phyloP scores from a whole-genome alignment of 2,888 invertebrate genomes.

The Pristionchus japonicus region DNA sequence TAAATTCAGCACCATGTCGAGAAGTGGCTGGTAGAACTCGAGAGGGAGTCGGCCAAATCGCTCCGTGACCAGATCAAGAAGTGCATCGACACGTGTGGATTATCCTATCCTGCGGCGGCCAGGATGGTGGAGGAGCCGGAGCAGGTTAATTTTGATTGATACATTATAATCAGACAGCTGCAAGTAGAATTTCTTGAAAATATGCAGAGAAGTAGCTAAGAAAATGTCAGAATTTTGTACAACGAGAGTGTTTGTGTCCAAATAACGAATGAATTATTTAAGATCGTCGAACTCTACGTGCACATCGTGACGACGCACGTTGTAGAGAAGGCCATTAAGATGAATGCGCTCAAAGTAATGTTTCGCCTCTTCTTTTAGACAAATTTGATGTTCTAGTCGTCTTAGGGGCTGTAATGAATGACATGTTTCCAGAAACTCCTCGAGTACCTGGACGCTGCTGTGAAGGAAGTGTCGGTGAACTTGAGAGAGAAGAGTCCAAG shows the following conservation, averaged over 20 bases:
- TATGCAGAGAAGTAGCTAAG: no score
- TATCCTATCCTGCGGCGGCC: slow-evolving; percentile 49
- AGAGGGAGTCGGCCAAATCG: slow-evolving; percentile 60
- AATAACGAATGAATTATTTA: no score
- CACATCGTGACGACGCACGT: slow-evolving; percentile 59
- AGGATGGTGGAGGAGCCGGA: slow-evolving; percentile 52
- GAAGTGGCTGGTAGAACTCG: slow-evolving; percentile 70
- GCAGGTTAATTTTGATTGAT: no score
- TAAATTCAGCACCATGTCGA: slow-evolving; percentile 69
- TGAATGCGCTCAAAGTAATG: slow-evolving; percentile 53
- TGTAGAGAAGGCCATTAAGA: slow-evolving; percentile 63
- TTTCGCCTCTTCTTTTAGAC: not conserved
- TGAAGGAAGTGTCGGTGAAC: not conserved
- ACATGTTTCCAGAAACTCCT: slow-evolving; percentile 9
- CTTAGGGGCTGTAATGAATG: not conserved
- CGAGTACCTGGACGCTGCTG: slow-evolving; percentile 25
- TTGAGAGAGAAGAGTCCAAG: not conserved
- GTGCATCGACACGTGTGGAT: not conserved
- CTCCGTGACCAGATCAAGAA: slow-evolving; percentile 48
- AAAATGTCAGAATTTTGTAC: no score
- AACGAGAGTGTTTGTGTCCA: no score
- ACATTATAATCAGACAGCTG: no score
- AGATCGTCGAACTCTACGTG: slow-evolving; percentile 56
- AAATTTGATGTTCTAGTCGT: not conserved
- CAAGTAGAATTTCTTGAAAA: no score